phyloP scores from a whole-genome alignment of 2,797 vertebrate genomes.

The Gymnocypris eckloni region DNA sequence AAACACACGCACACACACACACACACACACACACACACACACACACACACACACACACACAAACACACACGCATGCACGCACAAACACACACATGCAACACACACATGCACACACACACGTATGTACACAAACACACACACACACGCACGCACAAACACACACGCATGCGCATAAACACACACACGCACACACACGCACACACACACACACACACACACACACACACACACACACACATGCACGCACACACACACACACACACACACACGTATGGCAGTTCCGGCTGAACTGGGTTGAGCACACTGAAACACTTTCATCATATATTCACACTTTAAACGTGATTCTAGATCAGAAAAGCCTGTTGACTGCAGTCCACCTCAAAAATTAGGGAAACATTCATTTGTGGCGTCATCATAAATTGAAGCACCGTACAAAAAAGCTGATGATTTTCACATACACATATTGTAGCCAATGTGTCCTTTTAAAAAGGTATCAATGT shows the following conservation, averaged over 20 bases:
- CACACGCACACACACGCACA: too few species aligned
- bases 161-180: too few species aligned
- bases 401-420: too few species aligned
- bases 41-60: not conserved
- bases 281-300: not conserved
- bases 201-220: too few species aligned
- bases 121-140: too few species aligned
- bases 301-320: slow-evolving; percentile 1
- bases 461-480: not conserved
- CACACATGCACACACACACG: not conserved
- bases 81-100: not conserved
- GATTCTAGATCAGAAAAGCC: not conserved
- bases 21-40: too few species aligned
- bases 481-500: not conserved
- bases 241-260: too few species aligned
- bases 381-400: not conserved
- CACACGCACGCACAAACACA: not conserved
- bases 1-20: not conserved
- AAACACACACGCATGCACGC: not conserved
- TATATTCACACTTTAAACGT: not conserved
- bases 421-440: not conserved
- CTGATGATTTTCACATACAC: not conserved
- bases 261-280: not conserved
- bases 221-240: too few species aligned
- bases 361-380: not conserved